phyloP scores from a whole-genome alignment of 1,140 invertebrate species.

The Drosophila eugracilis region DNA sequence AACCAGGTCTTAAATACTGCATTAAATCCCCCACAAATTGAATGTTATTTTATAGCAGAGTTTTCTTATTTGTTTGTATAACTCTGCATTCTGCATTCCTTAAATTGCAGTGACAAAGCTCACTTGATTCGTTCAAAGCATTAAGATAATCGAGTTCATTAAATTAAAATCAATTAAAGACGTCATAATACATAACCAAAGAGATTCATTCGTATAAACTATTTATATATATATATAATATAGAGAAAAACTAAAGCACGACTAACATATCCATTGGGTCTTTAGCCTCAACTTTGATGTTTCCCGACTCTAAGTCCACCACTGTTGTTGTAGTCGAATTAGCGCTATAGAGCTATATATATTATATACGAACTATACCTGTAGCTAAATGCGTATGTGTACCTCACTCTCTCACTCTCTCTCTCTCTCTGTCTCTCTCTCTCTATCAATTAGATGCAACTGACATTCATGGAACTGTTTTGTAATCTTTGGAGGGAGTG shows the following conservation, averaged over 20 bases:
- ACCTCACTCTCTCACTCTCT: too few relatives aligned
- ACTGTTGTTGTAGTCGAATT: slow-evolving; percentile 52
- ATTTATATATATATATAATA: too few relatives aligned
- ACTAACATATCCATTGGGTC: slow-evolving; percentile 69
- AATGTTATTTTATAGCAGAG: not conserved
- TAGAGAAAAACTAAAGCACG: slow-evolving; percentile 33
- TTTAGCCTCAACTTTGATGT: slow-evolving; percentile 51
- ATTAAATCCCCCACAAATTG: not conserved
- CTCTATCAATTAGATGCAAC: slow-evolving; percentile 25
- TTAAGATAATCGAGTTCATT: slow-evolving; percentile 25
- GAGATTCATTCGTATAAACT: slow-evolving; percentile 2
- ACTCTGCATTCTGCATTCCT: not conserved
- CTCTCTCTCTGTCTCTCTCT: not conserved
- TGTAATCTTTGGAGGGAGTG: not conserved
- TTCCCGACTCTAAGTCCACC: slow-evolving; percentile 64
- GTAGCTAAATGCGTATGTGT: slow-evolving; percentile 31
- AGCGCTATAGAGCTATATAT: slow-evolving; percentile 23
- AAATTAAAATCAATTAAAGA: slow-evolving; percentile 8
- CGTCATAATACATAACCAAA: slow-evolving; percentile 23
- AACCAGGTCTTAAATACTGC: not conserved
- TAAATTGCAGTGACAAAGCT: too few relatives aligned
- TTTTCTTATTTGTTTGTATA: not conserved
- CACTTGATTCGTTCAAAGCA: not conserved
- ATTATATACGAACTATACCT: slow-evolving; percentile 31
- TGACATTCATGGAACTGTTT: slow-evolving; percentile 35